These are phyloP conservation scores for Pyxicephalus adspersus DNA, from an alignment of 2,113 vertebrate species.

Conservation along the genomic window DNA sequence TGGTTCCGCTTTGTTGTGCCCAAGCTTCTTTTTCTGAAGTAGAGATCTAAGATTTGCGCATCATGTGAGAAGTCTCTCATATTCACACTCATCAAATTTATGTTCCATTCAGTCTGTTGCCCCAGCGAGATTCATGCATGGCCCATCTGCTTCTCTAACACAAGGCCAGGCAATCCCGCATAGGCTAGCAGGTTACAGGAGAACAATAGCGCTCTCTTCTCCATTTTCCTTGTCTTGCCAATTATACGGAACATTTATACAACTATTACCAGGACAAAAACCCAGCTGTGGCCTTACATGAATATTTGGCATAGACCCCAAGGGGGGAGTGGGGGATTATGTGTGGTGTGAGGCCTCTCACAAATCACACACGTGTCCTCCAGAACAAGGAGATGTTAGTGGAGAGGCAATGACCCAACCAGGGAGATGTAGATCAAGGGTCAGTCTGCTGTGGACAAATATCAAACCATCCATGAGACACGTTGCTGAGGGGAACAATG, in stretches of 20 bases:
- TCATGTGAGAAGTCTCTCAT: neutral
- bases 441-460: neutral
- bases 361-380: neutral
- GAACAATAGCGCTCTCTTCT: slow-evolving; percentile 14
- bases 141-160: slow-evolving; percentile 21
- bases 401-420: neutral
- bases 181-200: neutral
- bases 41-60: neutral
- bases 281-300: slow-evolving; percentile 32
- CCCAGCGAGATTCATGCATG: neutral
- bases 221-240: neutral
- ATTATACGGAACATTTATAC: slow-evolving; percentile 5
- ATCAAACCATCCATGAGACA: neutral
- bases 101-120: neutral
- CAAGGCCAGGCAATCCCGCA: neutral
- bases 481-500: neutral
- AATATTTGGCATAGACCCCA: neutral
- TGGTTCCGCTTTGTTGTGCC: neutral
- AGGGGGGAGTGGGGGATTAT: slow-evolving; percentile 1
- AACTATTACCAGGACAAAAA: slow-evolving; percentile 1
- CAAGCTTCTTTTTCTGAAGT: neutral
- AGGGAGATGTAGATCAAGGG: neutral
- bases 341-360: neutral
- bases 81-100: slow-evolving; percentile 11
- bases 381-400: neutral